These are phyloP conservation scores for Apogon talboti DNA, from an alignment of 2,797 vertebrate genomes.

Conservation along the genomic window DNA sequence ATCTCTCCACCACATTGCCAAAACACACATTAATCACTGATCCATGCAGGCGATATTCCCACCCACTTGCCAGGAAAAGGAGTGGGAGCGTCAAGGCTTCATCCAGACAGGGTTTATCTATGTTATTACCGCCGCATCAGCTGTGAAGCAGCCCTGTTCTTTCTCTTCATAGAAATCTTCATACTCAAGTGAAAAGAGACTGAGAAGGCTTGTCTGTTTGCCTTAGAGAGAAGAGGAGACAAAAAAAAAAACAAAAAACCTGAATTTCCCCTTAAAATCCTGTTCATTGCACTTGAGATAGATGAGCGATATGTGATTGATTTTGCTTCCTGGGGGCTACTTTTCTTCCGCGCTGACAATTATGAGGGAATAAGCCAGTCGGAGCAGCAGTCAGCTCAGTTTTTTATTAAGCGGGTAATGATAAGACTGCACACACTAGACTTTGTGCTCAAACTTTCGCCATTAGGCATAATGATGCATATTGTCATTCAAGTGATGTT, in stretches of 20 bases:
- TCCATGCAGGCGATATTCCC: slow-evolving; percentile 62
- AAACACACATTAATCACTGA: slow-evolving; percentile 69
- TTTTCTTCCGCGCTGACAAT: slow-evolving; percentile 59
- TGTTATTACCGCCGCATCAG: slow-evolving; percentile 51
- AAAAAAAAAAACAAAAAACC: slow-evolving; percentile 1
- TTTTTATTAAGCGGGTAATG: slow-evolving; percentile 58
- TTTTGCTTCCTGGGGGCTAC: slow-evolving; percentile 61
- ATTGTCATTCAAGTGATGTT: slow-evolving; percentile 37
- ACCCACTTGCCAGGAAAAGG: slow-evolving; percentile 38
- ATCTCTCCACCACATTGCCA: slow-evolving; percentile 28
- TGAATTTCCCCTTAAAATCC: slow-evolving; percentile 43
- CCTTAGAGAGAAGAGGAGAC: slow-evolving; percentile 48
- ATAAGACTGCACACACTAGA: slow-evolving; percentile 43
- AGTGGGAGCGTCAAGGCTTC: slow-evolving; percentile 37
- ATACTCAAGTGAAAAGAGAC: slow-evolving; percentile 34
- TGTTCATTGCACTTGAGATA: slow-evolving; percentile 58
- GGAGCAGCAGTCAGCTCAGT: slow-evolving; percentile 38
- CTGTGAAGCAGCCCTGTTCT: slow-evolving; percentile 46
- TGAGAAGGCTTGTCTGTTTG: slow-evolving; percentile 58
- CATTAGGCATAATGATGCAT: slow-evolving; percentile 55
- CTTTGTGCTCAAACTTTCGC: slow-evolving; percentile 57
- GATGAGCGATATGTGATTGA: slow-evolving; percentile 67
- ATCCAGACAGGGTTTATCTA: slow-evolving; percentile 63
- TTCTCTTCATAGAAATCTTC: slow-evolving; percentile 47
- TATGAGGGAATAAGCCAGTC: slow-evolving; percentile 57